Evolutionary conservation across 1,140 invertebrate genomes (phyloP), one percentile per base, ranked within the genome.

Genomic region (Heliothis subflexa): DNA sequence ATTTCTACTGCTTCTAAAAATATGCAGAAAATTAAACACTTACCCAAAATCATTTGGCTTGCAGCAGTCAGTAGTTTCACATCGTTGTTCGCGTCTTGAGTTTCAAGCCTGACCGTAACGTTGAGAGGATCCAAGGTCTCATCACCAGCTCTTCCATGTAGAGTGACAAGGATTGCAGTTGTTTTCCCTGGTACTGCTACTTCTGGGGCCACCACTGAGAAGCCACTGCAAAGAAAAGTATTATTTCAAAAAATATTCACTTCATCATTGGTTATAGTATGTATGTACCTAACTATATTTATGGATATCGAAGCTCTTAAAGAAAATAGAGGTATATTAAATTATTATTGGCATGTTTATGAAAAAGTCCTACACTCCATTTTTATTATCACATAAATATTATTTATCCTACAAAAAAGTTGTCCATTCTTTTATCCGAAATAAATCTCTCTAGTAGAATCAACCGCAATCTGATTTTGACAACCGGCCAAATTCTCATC

Each of bases 181-280:
- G 95, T 95, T 87, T 96, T 96, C 13, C 96, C 96, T 0, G 96
- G 96, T 10, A 96, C 96, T 3, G 95, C 96, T 13, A 96, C 91
- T 85, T 96, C 95, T 2, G 96, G 96, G 12, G 95, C 95, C 59
- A 96, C 96, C 16, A 96, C 95, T 40, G 96, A 96, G 86, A 96
- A 95, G 4, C 95, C 96, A 12, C 96, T 96, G 93, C 21, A 89
- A 93, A 90, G 68, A 87, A 40, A 40, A 40, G 5, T 40, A 40
- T 0, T 9, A 9, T 0, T 5, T 40, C 5, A 40, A 40, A 40
- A 40, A 40, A 40, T 40, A 7, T 40, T 40, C 33, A 9, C 5
- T 33, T 33, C 33, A 33, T 4, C 33, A 9, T 9, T 40, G 33
- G 0, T 40, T 40, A 0, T 40, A 40, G 0, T 25, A 25, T 1